Evolutionary conservation across 1,140 invertebrate species (phyloP).

Genomic region (Babylonia areolata): DNA sequence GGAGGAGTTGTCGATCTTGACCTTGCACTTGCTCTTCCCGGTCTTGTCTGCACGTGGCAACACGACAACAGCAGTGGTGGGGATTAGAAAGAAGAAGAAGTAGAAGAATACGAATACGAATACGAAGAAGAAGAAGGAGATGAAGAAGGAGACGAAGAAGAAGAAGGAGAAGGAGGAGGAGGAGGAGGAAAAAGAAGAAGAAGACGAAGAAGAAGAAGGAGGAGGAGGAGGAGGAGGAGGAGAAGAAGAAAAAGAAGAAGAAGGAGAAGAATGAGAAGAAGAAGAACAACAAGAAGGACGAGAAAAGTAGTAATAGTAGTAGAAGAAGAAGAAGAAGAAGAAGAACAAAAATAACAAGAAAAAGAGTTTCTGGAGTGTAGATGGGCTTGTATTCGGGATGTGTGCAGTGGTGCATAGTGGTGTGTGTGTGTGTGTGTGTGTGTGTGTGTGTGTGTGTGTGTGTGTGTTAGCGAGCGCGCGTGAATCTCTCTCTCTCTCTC

Average conservation of each 20-base stretch:
- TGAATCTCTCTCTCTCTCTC: too few species aligned
- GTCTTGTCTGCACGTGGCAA: conserved; percentile 45
- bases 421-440: not conserved
- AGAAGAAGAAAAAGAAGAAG: not conserved
- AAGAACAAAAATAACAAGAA: too few species aligned
- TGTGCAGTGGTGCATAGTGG: too few species aligned
- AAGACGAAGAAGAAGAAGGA: not conserved
- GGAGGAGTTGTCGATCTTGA: conserved; percentile 54
- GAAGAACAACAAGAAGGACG: too few species aligned
- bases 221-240: not conserved
- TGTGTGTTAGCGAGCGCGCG: not conserved
- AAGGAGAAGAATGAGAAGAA: too few species aligned
- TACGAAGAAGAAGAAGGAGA: not conserved
- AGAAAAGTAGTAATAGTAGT: not conserved
- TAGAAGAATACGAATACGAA: not conserved
- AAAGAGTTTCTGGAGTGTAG: too few species aligned
- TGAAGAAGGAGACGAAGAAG: not conserved
- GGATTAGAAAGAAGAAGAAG: not conserved
- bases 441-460: conserved; percentile 6
- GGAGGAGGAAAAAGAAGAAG: not conserved
- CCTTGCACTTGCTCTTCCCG: conserved; percentile 53
- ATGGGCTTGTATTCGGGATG: too few species aligned
- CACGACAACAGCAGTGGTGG: too few species aligned
- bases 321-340: too few species aligned
- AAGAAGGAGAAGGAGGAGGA: not conserved